A percentile compares a stretch with the other conserved stretches of the same genome.
These are phyloP conservation scores for Bucco capensis DNA, from an alignment of 2,113 vertebrate species.

Conservation along the genomic window DNA sequence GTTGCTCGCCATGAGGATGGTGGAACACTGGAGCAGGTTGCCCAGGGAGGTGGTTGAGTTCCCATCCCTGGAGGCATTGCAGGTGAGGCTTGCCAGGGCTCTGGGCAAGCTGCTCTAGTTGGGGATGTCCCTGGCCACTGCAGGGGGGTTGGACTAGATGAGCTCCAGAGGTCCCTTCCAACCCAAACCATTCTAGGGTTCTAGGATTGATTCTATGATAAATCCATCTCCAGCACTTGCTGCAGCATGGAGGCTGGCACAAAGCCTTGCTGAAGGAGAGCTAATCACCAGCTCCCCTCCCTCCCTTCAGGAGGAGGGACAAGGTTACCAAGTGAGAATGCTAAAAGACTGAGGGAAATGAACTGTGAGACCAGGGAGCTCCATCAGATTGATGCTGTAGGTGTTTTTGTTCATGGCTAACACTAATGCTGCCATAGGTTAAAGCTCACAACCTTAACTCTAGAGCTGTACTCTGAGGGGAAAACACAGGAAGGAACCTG, in stretches of 20 bases:
- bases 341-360: not conserved
- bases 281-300: not conserved
- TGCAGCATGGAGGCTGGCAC: not conserved
- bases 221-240: not conserved
- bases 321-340: not conserved
- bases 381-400: not conserved
- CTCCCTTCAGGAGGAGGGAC: not conserved
- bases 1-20: too few relatives aligned
- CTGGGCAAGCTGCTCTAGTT: too few relatives aligned
- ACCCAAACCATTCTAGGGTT: too few relatives aligned
- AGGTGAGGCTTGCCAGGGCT: too few relatives aligned
- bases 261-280: not conserved
- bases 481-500: not conserved
- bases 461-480: too few relatives aligned
- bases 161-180: too few relatives aligned
- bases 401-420: not conserved
- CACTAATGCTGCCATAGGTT: not conserved
- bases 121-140: too few relatives aligned
- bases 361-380: not conserved
- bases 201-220: too few relatives aligned
- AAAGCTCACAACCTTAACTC: not conserved
- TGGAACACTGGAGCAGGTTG: too few relatives aligned
- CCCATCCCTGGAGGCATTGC: too few relatives aligned
- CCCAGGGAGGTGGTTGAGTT: too few relatives aligned
- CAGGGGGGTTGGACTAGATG: too few relatives aligned